These are phyloP conservation scores for Buteo buteo DNA, from an alignment of 2,113 vertebrate genomes.

Conservation along the genomic window DNA sequence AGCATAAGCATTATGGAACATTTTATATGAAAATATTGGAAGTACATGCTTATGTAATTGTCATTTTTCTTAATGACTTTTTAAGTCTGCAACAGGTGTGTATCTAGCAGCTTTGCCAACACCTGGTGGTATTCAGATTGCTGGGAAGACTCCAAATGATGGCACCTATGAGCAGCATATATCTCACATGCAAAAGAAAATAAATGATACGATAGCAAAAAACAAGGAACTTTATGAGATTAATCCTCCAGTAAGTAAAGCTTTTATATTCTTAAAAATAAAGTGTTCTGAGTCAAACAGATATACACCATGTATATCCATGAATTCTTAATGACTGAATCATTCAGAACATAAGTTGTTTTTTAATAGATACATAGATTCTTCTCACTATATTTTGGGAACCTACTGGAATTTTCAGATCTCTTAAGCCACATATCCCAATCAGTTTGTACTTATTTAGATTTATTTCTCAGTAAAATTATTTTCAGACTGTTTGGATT, in stretches of 20 bases:
- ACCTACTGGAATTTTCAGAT: neutral
- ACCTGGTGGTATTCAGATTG: constrained; percentile 95
- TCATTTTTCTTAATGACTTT: neutral
- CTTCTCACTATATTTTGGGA: neutral
- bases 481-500: neutral
- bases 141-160: constrained; percentile 92
- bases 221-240: constrained; percentile 96
- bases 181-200: constrained; percentile 93
- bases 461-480: neutral
- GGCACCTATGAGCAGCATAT: constrained; percentile 91
- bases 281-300: neutral
- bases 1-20: neutral
- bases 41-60: neutral
- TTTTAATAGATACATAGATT: neutral
- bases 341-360: neutral
- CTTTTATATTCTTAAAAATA: neutral
- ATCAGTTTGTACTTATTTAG: neutral
- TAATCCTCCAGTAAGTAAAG: constrained; percentile 86
- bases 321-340: neutral
- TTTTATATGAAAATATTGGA: neutral
- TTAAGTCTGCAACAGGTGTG: constrained; percentile 94
- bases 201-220: constrained; percentile 92
- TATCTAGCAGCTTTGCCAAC: constrained; percentile 89
- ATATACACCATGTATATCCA: too few species aligned
- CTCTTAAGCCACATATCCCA: neutral